Evolutionary conservation across 2,888 invertebrate genomes (phyloP).

Genomic region (Scaeva pyrastri): DNA sequence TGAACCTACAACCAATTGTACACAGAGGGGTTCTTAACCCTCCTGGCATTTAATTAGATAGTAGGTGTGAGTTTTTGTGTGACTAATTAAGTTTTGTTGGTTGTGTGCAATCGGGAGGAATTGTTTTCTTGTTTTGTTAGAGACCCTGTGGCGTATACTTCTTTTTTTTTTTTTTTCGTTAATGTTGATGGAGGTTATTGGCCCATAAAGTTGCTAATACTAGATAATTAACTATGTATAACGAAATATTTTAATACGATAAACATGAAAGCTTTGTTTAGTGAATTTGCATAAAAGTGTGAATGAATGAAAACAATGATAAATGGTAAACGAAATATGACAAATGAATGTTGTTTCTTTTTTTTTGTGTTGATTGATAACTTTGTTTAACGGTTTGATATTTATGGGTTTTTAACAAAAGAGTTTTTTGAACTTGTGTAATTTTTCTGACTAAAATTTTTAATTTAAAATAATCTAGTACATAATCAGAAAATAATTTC

Average conservation of each 20-base stretch:
- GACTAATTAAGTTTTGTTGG: constrained; percentile 44
- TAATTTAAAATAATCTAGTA: too few relatives aligned
- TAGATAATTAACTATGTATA: background rate
- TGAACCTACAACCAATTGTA: background rate
- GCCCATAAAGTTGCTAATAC: constrained; percentile 11
- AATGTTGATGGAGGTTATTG: background rate
- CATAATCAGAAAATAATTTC: too few relatives aligned
- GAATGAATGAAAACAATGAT: background rate
- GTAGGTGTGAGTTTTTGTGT: constrained; percentile 40
- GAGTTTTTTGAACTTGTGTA: too few relatives aligned
- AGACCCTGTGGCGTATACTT: constrained; percentile 8
- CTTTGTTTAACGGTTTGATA: background rate
- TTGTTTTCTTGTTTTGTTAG: background rate
- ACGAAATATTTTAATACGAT: background rate
- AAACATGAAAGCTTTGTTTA: background rate
- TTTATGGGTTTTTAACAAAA: background rate
- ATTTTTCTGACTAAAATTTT: too few relatives aligned
- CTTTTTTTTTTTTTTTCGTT: background rate
- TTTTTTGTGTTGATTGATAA: background rate
- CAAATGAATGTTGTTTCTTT: background rate
- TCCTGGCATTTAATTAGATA: constrained; percentile 8
- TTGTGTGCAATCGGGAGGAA: background rate
- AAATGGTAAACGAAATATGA: background rate
- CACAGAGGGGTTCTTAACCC: background rate
- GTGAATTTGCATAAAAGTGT: background rate